Evolutionary conservation across 2,888 invertebrate genomes (phyloP).

Genomic region (Cheilosia soror): DNA sequence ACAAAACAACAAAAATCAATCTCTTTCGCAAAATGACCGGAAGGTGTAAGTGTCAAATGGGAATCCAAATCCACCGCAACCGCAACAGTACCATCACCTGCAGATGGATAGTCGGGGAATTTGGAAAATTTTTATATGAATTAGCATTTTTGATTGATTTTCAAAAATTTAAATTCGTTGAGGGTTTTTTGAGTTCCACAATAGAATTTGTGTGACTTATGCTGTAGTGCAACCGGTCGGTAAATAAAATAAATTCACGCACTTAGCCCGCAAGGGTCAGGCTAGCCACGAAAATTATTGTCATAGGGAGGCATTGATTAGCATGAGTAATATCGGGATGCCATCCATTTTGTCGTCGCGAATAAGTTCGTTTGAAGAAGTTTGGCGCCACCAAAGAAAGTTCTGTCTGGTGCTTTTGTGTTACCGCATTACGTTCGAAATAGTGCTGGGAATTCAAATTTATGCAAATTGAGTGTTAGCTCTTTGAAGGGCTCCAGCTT

Average conservation of each 20-base stretch:
- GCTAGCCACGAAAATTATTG: background rate
- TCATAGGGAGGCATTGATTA: constrained; percentile 14
- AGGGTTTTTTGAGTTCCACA: constrained; percentile 1
- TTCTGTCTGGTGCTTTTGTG: constrained; percentile 34
- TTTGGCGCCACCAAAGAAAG: constrained; percentile 67
- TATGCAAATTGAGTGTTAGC: constrained; percentile 52
- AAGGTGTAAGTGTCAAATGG: constrained; percentile 57
- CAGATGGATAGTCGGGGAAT: constrained; percentile 20
- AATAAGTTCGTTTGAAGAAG: constrained; percentile 26
- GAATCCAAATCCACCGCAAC: too few species aligned
- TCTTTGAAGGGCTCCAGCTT: constrained; percentile 37
- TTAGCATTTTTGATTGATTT: constrained; percentile 69
- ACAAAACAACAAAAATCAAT: constrained; percentile 17
- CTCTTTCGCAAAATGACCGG: constrained; percentile 53
- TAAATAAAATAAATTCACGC: background rate
- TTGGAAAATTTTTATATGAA: constrained; percentile 32
- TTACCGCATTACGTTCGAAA: constrained; percentile 17
- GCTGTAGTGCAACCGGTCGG: constrained; percentile 33
- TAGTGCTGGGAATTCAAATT: constrained; percentile 43
- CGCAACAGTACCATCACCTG: background rate
- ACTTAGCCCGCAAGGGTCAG: constrained; percentile 29
- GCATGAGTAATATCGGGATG: constrained; percentile 46
- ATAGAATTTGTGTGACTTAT: constrained; percentile 46
- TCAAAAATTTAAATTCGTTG: constrained; percentile 10
- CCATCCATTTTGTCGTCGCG: constrained; percentile 10